These are phyloP conservation scores for Aquatica leii DNA, from an alignment of 2,888 invertebrate species.

Conservation along the genomic window DNA sequence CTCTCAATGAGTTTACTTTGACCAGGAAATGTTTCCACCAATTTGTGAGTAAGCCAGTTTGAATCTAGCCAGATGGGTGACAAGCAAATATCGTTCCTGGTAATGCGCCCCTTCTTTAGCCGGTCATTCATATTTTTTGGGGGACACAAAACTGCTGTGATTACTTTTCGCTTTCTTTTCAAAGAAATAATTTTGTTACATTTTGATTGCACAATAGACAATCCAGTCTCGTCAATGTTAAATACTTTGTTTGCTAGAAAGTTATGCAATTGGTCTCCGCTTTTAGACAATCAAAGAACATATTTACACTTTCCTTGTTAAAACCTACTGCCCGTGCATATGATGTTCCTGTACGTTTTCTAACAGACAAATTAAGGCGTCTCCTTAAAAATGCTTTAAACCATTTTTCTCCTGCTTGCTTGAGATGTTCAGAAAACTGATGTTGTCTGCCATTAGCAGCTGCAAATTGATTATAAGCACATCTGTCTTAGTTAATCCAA, in stretches of 20 bases:
- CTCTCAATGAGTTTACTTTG: too few species aligned
- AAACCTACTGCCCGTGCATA: constrained; percentile 4
- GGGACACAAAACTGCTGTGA: constrained; percentile 43
- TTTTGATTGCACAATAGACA: neutral
- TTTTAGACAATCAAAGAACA: neutral
- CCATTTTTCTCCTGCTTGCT: neutral
- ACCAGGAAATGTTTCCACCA: too few species aligned
- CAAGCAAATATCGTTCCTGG: constrained; percentile 40
- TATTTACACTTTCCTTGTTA: neutral
- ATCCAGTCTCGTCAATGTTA: neutral
- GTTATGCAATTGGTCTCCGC: neutral
- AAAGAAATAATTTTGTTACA: neutral
- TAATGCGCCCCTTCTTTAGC: constrained; percentile 51
- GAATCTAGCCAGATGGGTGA: too few species aligned
- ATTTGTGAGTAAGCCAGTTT: too few species aligned
- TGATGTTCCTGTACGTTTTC: neutral
- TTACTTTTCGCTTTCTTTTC: neutral
- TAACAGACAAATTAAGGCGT: neutral
- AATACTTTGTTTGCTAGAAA: neutral
- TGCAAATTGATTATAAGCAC: neutral
- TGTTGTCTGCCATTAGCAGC: neutral
- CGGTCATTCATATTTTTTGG: constrained; percentile 47
- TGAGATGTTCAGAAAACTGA: neutral
- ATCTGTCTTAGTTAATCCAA: neutral
- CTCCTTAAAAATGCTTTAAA: neutral